Evolutionary conservation across 1,140 invertebrate genomes (phyloP).

Genomic region (Bombus consobrinus): DNA sequence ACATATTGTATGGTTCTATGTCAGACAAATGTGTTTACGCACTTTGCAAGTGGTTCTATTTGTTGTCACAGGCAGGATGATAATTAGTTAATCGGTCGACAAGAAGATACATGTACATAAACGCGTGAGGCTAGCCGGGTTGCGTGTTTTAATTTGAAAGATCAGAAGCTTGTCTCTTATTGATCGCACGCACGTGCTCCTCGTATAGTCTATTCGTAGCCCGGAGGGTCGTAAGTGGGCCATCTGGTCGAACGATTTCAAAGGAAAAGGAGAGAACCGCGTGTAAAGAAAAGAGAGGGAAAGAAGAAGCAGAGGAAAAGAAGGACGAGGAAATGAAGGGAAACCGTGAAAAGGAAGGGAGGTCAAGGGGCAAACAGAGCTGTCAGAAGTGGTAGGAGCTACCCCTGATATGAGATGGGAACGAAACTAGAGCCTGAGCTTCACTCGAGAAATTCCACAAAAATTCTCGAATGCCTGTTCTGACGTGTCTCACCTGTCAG

Average conservation of each 20-base stretch:
- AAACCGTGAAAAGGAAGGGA: background rate
- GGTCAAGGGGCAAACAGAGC: background rate
- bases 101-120: background rate
- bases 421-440: too few species aligned
- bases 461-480: background rate
- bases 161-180: conserved; percentile 76
- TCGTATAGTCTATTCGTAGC: conserved; percentile 61
- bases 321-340: background rate
- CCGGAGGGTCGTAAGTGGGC: conserved; percentile 75
- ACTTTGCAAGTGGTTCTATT: background rate
- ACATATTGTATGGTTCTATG: too few species aligned
- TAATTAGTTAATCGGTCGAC: conserved; percentile 4
- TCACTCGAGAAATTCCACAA: background rate
- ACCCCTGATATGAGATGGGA: too few species aligned
- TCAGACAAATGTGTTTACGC: background rate
- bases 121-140: conserved; percentile 11
- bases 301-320: background rate
- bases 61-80: too few species aligned
- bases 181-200: conserved; percentile 79
- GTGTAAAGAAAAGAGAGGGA: background rate
- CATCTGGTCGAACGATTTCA: conserved; percentile 73
- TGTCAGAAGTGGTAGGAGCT: background rate
- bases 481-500: conserved; percentile 88
- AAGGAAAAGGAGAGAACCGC: conserved; percentile 26
- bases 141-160: conserved; percentile 72